These are phyloP conservation scores for Phasianus colchicus DNA, from an alignment of 2,113 vertebrate genomes.

Conservation along the genomic window DNA sequence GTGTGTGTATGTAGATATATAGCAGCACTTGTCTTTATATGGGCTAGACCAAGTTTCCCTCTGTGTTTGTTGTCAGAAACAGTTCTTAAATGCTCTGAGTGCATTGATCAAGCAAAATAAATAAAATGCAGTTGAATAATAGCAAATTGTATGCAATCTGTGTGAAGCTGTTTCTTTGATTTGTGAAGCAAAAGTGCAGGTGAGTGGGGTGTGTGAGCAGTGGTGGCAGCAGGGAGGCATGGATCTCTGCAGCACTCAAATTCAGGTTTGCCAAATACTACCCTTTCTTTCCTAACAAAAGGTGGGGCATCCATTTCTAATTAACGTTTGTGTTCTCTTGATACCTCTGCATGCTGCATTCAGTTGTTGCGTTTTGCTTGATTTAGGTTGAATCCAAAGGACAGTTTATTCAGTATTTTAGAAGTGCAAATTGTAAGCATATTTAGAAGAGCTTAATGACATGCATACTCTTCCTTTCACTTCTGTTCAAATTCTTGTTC, in stretches of 20 bases:
- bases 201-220: neutral
- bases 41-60: neutral
- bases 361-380: constrained; percentile 12
- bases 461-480: neutral
- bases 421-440: neutral
- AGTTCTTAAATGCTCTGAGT: neutral
- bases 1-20: neutral
- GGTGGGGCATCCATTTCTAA: neutral
- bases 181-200: neutral
- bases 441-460: neutral
- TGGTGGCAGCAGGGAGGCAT: neutral
- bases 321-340: neutral
- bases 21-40: neutral
- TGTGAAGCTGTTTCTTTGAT: neutral
- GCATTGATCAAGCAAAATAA: rapidly evolving
- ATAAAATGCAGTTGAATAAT: neutral
- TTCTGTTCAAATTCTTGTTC: constrained; percentile 8
- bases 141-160: neutral
- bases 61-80: neutral
- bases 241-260: neutral
- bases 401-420: neutral
- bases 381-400: neutral
- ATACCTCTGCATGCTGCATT: neutral
- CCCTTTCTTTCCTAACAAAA: neutral
- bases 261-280: neutral